These are phyloP conservation scores for Formica exsecta DNA, from an alignment of 1,140 invertebrate species.

Conservation along the genomic window DNA sequence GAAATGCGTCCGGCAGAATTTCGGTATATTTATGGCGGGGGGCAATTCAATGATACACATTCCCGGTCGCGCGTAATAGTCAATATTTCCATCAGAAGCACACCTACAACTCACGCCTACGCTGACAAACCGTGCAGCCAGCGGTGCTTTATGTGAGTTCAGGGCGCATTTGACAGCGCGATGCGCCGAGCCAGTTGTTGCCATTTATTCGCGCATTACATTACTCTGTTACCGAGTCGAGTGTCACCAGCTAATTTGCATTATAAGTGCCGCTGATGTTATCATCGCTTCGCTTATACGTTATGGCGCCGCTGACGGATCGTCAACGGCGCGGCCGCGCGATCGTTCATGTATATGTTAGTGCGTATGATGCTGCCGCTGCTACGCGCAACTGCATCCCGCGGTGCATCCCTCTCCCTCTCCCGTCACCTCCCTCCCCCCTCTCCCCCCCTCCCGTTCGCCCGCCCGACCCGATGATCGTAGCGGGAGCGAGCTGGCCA, in stretches of 20 bases:
- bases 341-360: constrained; percentile 65
- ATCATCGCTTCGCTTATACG: constrained; percentile 81
- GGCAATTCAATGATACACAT: constrained; percentile 86
- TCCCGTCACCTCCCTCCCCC: neutral
- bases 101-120: constrained; percentile 86
- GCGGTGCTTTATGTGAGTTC: constrained; percentile 85
- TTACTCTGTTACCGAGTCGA: constrained; percentile 85
- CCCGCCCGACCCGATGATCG: constrained; percentile 42
- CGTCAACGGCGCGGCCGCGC: constrained; percentile 65
- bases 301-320: constrained; percentile 82
- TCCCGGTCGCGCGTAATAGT: constrained; percentile 86
- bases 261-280: constrained; percentile 84
- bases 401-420: constrained; percentile 29
- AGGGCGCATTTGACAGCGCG: constrained; percentile 84
- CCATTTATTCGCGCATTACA: constrained; percentile 87
- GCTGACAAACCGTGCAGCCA: constrained; percentile 78
- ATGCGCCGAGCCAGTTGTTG: constrained; percentile 84
- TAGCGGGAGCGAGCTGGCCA: constrained; percentile 44
- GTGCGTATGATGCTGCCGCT: neutral
- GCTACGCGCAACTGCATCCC: constrained; percentile 22
- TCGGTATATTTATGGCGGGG: constrained; percentile 85
- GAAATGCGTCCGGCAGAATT: constrained; percentile 83
- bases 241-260: constrained; percentile 86
- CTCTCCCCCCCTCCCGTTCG: neutral
- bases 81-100: constrained; percentile 87